Conservation (phyloP, 2,888 invertebrate genomes). For the Papilio demoleus region DNA sequence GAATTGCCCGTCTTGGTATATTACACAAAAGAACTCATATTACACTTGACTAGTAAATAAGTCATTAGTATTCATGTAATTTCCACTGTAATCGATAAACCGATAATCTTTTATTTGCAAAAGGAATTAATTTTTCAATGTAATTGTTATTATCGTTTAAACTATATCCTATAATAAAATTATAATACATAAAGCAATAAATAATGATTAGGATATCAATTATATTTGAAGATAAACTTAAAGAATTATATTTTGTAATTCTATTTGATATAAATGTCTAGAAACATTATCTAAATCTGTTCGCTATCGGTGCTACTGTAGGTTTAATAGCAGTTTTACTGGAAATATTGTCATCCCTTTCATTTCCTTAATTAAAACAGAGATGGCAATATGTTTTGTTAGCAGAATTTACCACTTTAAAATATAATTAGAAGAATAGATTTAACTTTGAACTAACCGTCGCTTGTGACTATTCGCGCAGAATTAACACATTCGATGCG, state of each 20-base stretch:
- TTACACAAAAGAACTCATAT: too few relatives aligned
- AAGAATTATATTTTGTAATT: not conserved
- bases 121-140: not conserved
- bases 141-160: not conserved
- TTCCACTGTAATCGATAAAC: too few relatives aligned
- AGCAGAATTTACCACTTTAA: too few relatives aligned
- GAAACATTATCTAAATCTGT: not conserved
- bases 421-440: too few relatives aligned
- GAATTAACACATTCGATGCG: too few relatives aligned
- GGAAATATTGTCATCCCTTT: not conserved
- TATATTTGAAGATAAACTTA: not conserved
- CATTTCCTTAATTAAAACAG: not conserved
- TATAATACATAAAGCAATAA: not conserved
- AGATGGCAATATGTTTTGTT: not conserved
- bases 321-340: not conserved
- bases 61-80: too few relatives aligned
- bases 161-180: slow-evolving; percentile 11
- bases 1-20: too few relatives aligned
- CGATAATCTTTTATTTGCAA: too few relatives aligned
- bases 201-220: not conserved
- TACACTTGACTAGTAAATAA: too few relatives aligned
- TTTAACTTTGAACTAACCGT: too few relatives aligned
- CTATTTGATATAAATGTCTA: not conserved
- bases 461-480: too few relatives aligned
- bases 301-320: not conserved